Base-by-base conservation (phyloP, 2,888 invertebrate species). In the Carterocephalus palaemon region DNA sequence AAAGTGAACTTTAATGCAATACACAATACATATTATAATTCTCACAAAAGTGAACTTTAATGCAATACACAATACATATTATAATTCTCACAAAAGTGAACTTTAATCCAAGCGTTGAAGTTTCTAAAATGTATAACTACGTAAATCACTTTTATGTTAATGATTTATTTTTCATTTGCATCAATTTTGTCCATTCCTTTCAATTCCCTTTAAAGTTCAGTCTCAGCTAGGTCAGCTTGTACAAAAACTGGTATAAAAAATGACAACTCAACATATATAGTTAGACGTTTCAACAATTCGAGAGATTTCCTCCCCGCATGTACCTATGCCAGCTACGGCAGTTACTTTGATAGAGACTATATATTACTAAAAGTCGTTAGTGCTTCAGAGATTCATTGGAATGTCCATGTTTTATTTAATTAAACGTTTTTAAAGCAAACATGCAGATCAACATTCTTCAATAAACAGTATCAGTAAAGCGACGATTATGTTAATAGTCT, bases 341-440 rank as follows among this genome's bases (percentile, higher is more conserved):
- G 31, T 37, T 24, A 37, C 29, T 19, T 45, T 45, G 37, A 45
- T 37, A 45, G 37, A 32, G n/a, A 19, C 45, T 37, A 37, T 31
- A 31, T 37, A 23, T 45, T 24, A 45, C 45, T 37, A 37, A 37
- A 45, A 45, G 38, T 33, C 37, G 37, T 36, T 23, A 43, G 29
- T 36, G 33, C 38, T 46, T 46, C 36, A 46, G 38, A 46, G 32
- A 46, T 46, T 39, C 32, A 46, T 46, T 46, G 39, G 32, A 46
- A 38, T 38, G 46, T 26, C 38, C 38, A 39, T 46, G 46, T 39
- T 38, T 46, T 46, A 46, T 46, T 46, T 38, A 46, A 46, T 39
- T 46, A 46, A 46, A 39, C 19, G 32, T 46, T 46, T 45, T 46
- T 32, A 45, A 46, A 33, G 38, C 16, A 5, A 20, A 38, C 38